Evolutionary conservation across 2,113 vertebrate genomes (phyloP).

Genomic region (Dermatemys mawii): DNA sequence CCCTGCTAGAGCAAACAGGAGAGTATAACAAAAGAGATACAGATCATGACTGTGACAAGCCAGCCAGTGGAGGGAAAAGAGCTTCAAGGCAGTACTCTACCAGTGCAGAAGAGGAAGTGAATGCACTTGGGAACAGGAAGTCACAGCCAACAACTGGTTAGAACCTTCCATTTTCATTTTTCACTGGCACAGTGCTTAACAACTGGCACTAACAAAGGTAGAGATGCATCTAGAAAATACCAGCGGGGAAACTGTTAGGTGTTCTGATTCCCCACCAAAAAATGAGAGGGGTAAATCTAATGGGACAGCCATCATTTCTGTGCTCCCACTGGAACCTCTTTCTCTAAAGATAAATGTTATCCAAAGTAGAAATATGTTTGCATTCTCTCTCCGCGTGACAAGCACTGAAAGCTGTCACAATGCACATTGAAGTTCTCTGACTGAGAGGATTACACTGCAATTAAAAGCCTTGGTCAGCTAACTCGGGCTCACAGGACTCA

Average conservation of each 20-base stretch:
- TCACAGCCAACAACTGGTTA: conserved; percentile 82
- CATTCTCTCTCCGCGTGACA: background rate
- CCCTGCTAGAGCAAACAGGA: conserved; percentile 75
- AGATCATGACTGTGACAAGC: conserved; percentile 64
- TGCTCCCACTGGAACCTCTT: background rate
- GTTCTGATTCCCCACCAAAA: background rate
- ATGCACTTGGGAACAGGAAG: conserved; percentile 80
- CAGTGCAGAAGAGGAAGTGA: conserved; percentile 70
- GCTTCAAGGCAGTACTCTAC: conserved; percentile 78
- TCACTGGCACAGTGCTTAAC: background rate
- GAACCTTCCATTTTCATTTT: conserved; percentile 70
- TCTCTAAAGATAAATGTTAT: background rate
- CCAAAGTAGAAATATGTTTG: fast-evolving
- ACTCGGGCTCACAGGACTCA: background rate
- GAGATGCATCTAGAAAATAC: background rate
- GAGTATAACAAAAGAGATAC: conserved; percentile 79
- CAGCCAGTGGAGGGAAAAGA: conserved; percentile 71
- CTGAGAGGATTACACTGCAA: no score
- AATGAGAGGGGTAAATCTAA: background rate
- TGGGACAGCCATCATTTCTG: background rate
- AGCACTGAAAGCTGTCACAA: background rate
- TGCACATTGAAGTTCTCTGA: background rate
- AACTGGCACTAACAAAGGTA: conserved; percentile 69
- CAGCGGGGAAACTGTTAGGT: background rate
- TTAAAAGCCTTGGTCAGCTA: background rate